Conservation (phyloP, 2,113 vertebrate genomes). For the Nothoprocta pentlandii region DNA sequence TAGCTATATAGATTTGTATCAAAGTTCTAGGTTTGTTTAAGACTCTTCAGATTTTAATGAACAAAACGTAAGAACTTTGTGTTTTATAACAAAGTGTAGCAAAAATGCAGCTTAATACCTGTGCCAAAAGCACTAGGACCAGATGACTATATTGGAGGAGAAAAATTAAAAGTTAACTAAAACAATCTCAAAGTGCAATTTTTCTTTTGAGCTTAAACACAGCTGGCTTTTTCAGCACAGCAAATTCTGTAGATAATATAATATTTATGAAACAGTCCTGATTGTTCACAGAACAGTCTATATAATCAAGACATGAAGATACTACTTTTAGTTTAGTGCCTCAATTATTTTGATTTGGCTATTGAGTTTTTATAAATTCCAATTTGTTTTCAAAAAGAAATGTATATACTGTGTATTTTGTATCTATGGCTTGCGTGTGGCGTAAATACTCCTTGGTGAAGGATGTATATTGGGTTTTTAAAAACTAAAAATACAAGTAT, state of each 20-base stretch:
- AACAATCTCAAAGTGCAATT: conserved; percentile 76
- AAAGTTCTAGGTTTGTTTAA: conserved; percentile 82
- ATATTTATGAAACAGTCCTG: conserved; percentile 84
- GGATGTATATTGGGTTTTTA: conserved; percentile 69
- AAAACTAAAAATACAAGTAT: conserved; percentile 57
- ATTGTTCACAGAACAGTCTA: conserved; percentile 75
- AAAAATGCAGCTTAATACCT: conserved; percentile 64
- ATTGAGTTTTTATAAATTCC: conserved; percentile 79
- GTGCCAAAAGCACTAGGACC: conserved; percentile 80
- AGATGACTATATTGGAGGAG: conserved; percentile 57
- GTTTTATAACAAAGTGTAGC: conserved; percentile 76
- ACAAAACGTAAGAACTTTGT: conserved; percentile 73
- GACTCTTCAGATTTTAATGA: conserved; percentile 78
- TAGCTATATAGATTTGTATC: conserved; percentile 83
- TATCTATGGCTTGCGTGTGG: conserved; percentile 62
- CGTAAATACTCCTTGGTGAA: conserved; percentile 70
- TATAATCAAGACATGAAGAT: conserved; percentile 75
- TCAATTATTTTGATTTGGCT: conserved; percentile 81
- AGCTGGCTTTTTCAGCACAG: conserved; percentile 73
- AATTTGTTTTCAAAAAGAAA: conserved; percentile 74
- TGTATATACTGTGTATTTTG: conserved; percentile 74
- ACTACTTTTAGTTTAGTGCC: conserved; percentile 81
- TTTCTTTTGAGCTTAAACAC: conserved; percentile 74
- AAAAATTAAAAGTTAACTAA: conserved; percentile 67
- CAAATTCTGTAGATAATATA: conserved; percentile 79